Evolutionary conservation across 1,140 invertebrate species (phyloP).

Genomic region (Zaprionus taronus): DNA sequence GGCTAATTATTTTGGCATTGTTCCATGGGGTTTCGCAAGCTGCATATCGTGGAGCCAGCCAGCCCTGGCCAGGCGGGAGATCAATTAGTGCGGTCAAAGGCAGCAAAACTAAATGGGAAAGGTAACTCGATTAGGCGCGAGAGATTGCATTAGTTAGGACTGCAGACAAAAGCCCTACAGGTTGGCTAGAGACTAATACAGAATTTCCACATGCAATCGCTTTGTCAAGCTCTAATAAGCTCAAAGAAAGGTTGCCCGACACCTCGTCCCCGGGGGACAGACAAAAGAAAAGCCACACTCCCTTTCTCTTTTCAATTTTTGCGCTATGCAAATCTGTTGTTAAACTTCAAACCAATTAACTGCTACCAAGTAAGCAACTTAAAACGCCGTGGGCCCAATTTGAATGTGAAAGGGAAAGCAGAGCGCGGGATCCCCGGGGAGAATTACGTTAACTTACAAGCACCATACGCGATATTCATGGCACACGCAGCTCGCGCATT

Average conservation of each 20-base stretch:
- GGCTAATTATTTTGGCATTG: slow-evolving; percentile 78
- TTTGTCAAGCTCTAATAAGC: slow-evolving; percentile 48
- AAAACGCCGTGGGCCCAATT: slow-evolving; percentile 65
- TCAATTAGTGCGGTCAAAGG: slow-evolving; percentile 58
- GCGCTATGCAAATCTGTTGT: slow-evolving; percentile 65
- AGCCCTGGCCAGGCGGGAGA: slow-evolving; percentile 26
- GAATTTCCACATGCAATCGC: not conserved
- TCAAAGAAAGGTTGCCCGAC: slow-evolving; percentile 45
- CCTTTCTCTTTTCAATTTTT: not conserved
- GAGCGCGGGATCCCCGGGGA: slow-evolving; percentile 32
- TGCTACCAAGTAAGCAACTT: slow-evolving; percentile 75
- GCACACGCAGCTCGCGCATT: slow-evolving; percentile 67
- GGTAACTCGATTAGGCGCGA: not conserved
- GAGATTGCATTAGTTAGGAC: too few relatives aligned
- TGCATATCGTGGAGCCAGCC: slow-evolving; percentile 24
- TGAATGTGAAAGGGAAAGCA: slow-evolving; percentile 58
- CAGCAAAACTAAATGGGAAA: not conserved
- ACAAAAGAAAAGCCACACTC: slow-evolving; percentile 17
- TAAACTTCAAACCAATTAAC: slow-evolving; percentile 79
- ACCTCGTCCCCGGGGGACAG: slow-evolving; percentile 35
- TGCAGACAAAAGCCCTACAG: not conserved
- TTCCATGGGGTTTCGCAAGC: slow-evolving; percentile 62
- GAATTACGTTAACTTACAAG: slow-evolving; percentile 23
- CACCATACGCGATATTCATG: slow-evolving; percentile 43
- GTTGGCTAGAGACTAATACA: not conserved